A percentile compares a stretch with the other conserved stretches of the same genome.
phyloP scores from a whole-genome alignment of 30 jellyfish, hydroid and myxozoan species.

The Hydra vulgaris region DNA sequence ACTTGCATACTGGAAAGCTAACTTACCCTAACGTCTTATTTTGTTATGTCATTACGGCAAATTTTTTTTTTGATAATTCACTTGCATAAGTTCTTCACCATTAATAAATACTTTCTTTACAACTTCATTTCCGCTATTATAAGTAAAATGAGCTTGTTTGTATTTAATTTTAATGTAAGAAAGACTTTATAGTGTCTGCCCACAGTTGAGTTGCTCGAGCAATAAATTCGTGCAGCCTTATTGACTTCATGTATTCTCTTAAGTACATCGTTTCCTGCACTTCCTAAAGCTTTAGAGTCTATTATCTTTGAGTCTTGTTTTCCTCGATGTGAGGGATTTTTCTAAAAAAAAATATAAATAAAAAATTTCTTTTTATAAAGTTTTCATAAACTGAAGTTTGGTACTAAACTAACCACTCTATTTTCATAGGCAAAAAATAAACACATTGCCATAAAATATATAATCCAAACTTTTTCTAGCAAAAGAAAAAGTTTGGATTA shows the following conservation, averaged over 20 bases:
- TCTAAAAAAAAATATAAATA: neutral
- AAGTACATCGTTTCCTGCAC: neutral
- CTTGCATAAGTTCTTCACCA: neutral
- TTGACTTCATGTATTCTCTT: neutral
- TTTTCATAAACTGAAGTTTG: neutral
- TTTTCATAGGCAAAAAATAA: neutral
- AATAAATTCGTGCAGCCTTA: neutral
- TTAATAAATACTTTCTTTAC: constrained; percentile 50
- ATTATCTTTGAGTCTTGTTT: too few relatives aligned
- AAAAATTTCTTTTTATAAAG: neutral
- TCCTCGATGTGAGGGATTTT: neutral
- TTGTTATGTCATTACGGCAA: neutral
- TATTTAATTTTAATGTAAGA: neutral
- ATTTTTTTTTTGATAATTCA: too few relatives aligned
- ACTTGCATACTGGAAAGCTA: neutral
- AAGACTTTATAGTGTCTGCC: neutral
- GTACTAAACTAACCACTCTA: neutral
- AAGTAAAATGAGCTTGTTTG: neutral
- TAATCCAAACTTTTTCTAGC: too few relatives aligned
- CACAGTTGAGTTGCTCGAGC: neutral
- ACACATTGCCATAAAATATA: too few relatives aligned
- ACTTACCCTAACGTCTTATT: too few relatives aligned
- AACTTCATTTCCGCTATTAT: constrained; percentile 24
- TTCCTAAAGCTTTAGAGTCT: neutral
- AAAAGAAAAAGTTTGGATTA: too few relatives aligned